Conservation (phyloP, 2,113 vertebrate genomes). For the Takifugu flavidus region DNA sequence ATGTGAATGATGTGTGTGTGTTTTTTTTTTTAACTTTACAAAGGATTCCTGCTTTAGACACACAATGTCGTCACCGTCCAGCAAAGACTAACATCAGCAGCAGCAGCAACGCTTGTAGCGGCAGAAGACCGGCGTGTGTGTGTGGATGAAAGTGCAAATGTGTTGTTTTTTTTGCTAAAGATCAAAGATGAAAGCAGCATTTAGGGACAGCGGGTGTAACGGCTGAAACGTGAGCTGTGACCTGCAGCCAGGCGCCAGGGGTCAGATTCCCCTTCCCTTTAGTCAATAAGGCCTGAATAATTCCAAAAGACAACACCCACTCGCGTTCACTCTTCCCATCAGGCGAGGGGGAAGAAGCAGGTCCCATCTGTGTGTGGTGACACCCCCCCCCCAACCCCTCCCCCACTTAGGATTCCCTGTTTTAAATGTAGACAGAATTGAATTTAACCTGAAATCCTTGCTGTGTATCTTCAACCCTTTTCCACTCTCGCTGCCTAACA, state of each 20-base stretch:
- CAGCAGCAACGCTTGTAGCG: too few relatives aligned
- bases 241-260: slow-evolving; percentile 26
- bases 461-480: not conserved
- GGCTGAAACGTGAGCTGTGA: slow-evolving; percentile 64
- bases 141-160: too few relatives aligned
- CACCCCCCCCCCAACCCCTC: too few relatives aligned
- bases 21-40: too few relatives aligned
- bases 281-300: slow-evolving; percentile 73
- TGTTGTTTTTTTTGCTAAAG: slow-evolving; percentile 9
- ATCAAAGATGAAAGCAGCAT: slow-evolving; percentile 44
- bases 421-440: not conserved
- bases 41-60: not conserved
- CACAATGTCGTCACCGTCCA: too few relatives aligned
- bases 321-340: slow-evolving; percentile 48
- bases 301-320: slow-evolving; percentile 60
- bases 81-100: too few relatives aligned
- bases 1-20: not conserved
- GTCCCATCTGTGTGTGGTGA: not conserved
- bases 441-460: not conserved
- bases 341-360: slow-evolving; percentile 15
- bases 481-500: slow-evolving; percentile 20
- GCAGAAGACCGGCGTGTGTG: too few relatives aligned
- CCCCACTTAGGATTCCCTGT: not conserved
- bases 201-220: slow-evolving; percentile 15
- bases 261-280: slow-evolving; percentile 67